A percentile compares a stretch with the other conserved stretches of the same genome.
Evolutionary conservation across 2,888 invertebrate species (phyloP).

Genomic region (Melinaea menophilus): DNA sequence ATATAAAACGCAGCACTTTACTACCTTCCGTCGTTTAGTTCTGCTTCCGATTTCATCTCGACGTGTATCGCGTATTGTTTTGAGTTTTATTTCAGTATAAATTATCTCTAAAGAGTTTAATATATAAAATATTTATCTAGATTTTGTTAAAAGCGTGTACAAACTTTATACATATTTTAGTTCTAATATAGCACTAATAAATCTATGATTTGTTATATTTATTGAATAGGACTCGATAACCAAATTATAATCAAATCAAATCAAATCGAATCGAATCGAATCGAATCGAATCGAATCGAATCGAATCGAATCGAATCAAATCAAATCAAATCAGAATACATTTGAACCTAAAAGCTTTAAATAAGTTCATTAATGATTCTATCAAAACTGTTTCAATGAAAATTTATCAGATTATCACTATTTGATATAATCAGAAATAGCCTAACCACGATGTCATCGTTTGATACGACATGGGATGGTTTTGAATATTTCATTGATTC

Average conservation of each 20-base stretch:
- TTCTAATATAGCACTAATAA: too few relatives aligned
- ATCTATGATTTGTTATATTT: too few relatives aligned
- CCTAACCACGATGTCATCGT: background rate
- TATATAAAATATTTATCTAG: background rate
- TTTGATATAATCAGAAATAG: background rate
- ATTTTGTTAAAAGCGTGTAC: too few relatives aligned
- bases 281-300: too few relatives aligned
- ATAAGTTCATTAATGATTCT: background rate
- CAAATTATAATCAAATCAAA: too few relatives aligned
- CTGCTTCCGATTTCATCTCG: constrained; percentile 27
- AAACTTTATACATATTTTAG: too few relatives aligned
- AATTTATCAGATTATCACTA: background rate
- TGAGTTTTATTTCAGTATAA: constrained; percentile 5
- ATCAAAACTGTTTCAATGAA: background rate
- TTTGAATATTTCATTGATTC: background rate
- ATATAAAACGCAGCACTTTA: constrained; percentile 33
- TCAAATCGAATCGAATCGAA: too few relatives aligned
- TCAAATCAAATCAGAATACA: background rate
- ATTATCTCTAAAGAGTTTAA: constrained; percentile 5
- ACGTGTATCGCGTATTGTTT: constrained; percentile 26
- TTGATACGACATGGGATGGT: background rate
- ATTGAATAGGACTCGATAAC: background rate
- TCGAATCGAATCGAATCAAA: too few relatives aligned
- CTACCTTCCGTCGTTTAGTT: constrained; percentile 30
- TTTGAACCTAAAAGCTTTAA: background rate